phyloP scores from a whole-genome alignment of 2,797 vertebrate genomes.

The Lerista edwardsae region DNA sequence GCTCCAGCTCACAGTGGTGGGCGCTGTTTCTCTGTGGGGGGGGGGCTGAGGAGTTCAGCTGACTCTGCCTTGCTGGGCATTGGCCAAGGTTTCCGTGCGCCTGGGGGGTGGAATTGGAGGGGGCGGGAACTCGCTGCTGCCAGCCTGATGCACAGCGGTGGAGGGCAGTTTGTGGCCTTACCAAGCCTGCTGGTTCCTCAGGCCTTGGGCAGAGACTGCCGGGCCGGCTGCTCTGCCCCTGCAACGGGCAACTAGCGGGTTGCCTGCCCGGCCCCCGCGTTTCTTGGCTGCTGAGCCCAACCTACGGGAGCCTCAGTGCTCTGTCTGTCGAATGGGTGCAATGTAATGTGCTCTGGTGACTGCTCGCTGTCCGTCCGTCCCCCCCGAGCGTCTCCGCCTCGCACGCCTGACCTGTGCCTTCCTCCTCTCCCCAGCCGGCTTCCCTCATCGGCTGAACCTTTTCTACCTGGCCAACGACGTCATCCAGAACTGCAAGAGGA shows the following conservation, averaged over 20 bases:
- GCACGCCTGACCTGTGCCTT: neutral
- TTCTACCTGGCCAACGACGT: constrained; percentile 98
- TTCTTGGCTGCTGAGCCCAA: neutral
- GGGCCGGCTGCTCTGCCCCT: too few species aligned
- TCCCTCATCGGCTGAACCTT: constrained; percentile 93
- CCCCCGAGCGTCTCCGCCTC: neutral
- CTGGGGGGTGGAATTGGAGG: too few species aligned
- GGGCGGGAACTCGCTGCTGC: too few species aligned
- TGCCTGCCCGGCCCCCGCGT: neutral
- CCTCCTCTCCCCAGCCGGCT: constrained; percentile 81
- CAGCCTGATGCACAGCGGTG: neutral
- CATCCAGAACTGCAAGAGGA: constrained; percentile 98
- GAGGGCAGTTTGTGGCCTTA: too few species aligned
- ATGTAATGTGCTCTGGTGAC: too few species aligned
- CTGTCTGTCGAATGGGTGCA: neutral
- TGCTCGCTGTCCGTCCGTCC: too few species aligned
- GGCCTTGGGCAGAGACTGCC: neutral
- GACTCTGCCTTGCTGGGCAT: neutral
- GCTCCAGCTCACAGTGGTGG: neutral
- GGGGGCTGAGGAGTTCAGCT: too few species aligned
- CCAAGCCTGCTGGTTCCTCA: neutral
- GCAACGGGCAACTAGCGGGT: too few species aligned
- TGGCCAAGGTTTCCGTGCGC: neutral
- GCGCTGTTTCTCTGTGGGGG: neutral
- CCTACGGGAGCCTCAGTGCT: too few species aligned